Evolutionary conservation across 2,797 vertebrate genomes (phyloP).

Genomic region (Darevskia nairensis): DNA sequence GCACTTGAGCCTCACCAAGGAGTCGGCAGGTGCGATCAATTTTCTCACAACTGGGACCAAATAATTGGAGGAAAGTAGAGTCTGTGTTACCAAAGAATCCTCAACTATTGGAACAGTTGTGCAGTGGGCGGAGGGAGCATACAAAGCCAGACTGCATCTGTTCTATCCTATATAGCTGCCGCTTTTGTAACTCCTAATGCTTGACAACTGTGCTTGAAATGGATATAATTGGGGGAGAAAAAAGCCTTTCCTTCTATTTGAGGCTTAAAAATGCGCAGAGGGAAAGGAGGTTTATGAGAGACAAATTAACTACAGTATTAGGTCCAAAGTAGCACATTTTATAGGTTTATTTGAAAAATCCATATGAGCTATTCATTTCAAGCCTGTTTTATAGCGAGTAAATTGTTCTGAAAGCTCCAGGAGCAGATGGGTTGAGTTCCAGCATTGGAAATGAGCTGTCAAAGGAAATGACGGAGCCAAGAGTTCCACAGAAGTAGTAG

Average conservation of each 20-base stretch:
- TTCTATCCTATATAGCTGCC: background rate
- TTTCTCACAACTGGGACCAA: background rate
- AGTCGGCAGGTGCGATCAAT: background rate
- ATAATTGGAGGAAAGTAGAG: background rate
- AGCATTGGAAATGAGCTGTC: constrained; percentile 6
- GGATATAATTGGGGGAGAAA: constrained; percentile 18
- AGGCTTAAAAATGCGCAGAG: constrained; percentile 13
- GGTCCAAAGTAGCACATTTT: constrained; percentile 6
- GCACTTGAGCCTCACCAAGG: background rate
- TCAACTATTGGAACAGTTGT: background rate
- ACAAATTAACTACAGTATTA: constrained; percentile 21
- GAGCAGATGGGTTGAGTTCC: constrained; percentile 19
- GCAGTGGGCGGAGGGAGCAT: background rate
- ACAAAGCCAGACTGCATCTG: constrained; percentile 22
- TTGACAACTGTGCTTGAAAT: constrained; percentile 25
- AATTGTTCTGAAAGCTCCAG: background rate
- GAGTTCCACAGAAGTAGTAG: constrained; percentile 10
- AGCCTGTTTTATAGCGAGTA: constrained; percentile 14
- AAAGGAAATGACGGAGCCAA: constrained; percentile 10
- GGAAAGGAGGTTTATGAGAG: constrained; percentile 16
- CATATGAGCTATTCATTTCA: constrained; percentile 6
- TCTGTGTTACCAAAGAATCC: background rate
- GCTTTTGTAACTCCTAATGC: constrained; percentile 8
- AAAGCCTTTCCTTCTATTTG: background rate
- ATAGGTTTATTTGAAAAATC: constrained; percentile 34